phyloP scores from a whole-genome alignment of 2,113 vertebrate genomes.

The Meles meles region DNA sequence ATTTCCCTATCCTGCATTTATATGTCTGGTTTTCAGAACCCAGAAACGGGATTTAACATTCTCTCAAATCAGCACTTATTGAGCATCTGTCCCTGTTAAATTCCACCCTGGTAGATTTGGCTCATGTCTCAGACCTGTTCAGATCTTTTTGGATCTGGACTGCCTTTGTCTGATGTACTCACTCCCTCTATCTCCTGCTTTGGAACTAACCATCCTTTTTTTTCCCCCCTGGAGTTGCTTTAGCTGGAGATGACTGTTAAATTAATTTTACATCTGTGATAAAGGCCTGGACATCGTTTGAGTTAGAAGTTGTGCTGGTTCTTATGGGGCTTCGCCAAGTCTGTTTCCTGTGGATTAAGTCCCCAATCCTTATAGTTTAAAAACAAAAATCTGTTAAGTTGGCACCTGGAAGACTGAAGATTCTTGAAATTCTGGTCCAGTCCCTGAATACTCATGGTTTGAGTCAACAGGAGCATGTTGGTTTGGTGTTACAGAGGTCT shows the following conservation, averaged over 20 bases:
- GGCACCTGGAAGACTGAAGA: neutral
- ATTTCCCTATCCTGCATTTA: neutral
- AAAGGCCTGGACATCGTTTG: slow-evolving; percentile 21
- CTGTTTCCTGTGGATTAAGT: slow-evolving; percentile 68
- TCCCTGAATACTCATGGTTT: neutral
- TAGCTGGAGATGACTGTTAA: slow-evolving; percentile 8
- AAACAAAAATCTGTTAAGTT: slow-evolving; percentile 66
- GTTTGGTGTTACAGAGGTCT: slow-evolving; percentile 10
- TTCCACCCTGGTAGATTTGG: neutral
- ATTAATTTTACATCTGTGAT: slow-evolving; percentile 48
- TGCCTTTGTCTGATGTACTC: neutral
- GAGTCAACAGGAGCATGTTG: neutral
- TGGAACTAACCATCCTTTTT: neutral
- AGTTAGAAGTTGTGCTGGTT: slow-evolving; percentile 41
- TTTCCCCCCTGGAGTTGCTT: neutral
- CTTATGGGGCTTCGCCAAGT: slow-evolving; percentile 42
- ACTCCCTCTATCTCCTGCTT: neutral
- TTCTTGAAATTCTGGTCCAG: slow-evolving; percentile 54
- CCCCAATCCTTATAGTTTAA: slow-evolving; percentile 60
- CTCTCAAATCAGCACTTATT: neutral
- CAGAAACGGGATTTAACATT: neutral
- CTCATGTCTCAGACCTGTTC: neutral
- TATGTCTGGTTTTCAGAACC: neutral
- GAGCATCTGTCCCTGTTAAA: slow-evolving; percentile 3
- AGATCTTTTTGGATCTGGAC: neutral